phyloP scores from a whole-genome alignment of 1,140 invertebrate genomes.

The Nixonia krombeini region DNA sequence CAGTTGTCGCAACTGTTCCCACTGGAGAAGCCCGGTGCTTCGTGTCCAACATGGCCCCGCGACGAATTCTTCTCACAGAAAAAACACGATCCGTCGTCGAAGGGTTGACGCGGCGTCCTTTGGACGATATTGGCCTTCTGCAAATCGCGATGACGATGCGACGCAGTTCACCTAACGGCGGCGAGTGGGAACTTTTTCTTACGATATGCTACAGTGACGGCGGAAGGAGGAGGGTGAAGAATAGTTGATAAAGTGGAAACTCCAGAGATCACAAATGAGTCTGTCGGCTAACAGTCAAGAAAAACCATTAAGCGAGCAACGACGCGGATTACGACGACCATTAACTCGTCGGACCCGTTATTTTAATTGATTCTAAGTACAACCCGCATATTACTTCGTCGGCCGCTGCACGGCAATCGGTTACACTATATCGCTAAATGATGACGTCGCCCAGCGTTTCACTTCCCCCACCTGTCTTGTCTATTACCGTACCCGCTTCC shows the following conservation, averaged over 20 bases:
- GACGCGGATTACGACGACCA: conserved; percentile 47
- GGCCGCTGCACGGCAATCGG: too few relatives aligned
- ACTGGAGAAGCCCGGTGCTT: too few relatives aligned
- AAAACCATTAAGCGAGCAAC: conserved; percentile 59
- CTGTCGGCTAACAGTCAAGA: conserved; percentile 48
- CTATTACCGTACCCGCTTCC: too few relatives aligned
- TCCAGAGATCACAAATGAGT: conserved; percentile 55
- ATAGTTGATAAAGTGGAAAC: conserved; percentile 54
- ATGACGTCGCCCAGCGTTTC: too few relatives aligned
- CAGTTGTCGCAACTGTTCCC: too few relatives aligned
- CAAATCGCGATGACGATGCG: conserved; percentile 27
- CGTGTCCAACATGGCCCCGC: too few relatives aligned
- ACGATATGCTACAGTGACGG: background rate
- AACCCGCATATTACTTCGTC: conserved; percentile 19
- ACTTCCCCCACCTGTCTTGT: too few relatives aligned
- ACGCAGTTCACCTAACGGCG: conserved; percentile 17
- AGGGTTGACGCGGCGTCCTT: too few relatives aligned
- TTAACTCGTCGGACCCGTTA: conserved; percentile 39
- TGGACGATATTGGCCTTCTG: conserved; percentile 32
- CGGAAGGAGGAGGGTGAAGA: conserved; percentile 14
- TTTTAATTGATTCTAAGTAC: conserved; percentile 48
- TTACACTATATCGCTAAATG: too few relatives aligned
- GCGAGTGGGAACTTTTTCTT: conserved; percentile 32
- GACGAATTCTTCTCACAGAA: background rate
- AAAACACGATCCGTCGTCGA: too few relatives aligned